These are phyloP conservation scores for Notocelia uddmanniana DNA, from an alignment of 2,888 invertebrate genomes.

Conservation along the genomic window DNA sequence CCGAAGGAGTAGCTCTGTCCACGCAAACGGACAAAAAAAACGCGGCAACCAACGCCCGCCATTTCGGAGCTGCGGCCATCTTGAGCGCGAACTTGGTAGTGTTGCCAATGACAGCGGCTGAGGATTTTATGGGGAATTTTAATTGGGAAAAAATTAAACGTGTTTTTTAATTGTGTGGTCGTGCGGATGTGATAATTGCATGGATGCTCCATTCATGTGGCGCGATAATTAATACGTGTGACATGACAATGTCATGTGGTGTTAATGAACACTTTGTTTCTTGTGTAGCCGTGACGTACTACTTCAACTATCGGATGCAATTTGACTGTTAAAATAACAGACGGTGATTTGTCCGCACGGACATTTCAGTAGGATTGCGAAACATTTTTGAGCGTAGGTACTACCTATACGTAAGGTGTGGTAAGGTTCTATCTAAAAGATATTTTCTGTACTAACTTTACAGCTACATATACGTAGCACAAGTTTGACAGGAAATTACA, in stretches of 20 bases:
- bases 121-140: conserved; percentile 19
- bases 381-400: no score
- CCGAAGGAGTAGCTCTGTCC: conserved; percentile 55
- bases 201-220: conserved; percentile 11
- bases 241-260: background rate
- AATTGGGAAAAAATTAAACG: conserved; percentile 19
- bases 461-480: no score
- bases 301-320: background rate
- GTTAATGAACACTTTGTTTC: background rate
- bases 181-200: conserved; percentile 34
- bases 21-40: conserved; percentile 47
- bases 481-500: no score
- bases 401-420: no score
- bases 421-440: no score
- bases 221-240: conserved; percentile 12
- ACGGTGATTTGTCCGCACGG: background rate
- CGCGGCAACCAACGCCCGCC: conserved; percentile 52
- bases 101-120: conserved; percentile 8
- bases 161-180: conserved; percentile 27
- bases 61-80: conserved; percentile 58
- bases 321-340: background rate
- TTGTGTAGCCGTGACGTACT: background rate
- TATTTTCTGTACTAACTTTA: no score
- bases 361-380: no score
- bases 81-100: conserved; percentile 45